phyloP scores from a whole-genome alignment of 2,113 vertebrate genomes.

The Ramphastos sulfuratus region DNA sequence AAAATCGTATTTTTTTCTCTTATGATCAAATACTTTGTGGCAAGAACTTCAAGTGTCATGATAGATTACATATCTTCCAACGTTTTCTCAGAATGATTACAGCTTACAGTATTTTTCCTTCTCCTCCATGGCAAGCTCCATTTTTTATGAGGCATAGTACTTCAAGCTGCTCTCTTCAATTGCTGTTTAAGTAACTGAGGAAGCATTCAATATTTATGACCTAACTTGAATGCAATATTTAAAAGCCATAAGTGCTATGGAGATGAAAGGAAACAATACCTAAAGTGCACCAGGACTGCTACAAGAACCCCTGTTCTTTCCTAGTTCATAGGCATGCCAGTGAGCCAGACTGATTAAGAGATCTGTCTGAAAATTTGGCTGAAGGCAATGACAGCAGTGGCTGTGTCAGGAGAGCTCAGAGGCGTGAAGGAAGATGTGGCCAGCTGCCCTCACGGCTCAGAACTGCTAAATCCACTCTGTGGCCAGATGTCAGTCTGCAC shows the following conservation, averaged over 20 bases:
- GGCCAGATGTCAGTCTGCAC: accelerated
- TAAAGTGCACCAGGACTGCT: neutral
- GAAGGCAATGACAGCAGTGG: neutral
- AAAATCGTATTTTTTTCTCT: neutral
- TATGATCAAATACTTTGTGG: neutral
- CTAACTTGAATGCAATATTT: neutral
- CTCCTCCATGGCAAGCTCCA: neutral
- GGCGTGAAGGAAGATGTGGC: neutral
- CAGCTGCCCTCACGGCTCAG: accelerated
- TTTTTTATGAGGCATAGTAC: neutral
- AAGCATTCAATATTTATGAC: conserved; percentile 14
- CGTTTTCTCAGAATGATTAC: neutral
- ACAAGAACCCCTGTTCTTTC: neutral
- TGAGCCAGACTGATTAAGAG: neutral
- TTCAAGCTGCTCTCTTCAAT: neutral
- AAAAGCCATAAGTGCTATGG: neutral
- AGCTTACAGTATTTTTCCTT: neutral
- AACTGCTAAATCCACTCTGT: neutral
- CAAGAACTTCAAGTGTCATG: neutral
- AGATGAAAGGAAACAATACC: neutral
- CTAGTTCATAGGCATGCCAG: neutral
- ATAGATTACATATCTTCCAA: neutral
- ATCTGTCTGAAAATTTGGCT: neutral
- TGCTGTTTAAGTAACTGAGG: neutral
- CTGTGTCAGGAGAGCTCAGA: neutral